These are phyloP conservation scores for Apis laboriosa DNA, from an alignment of 1,140 invertebrate genomes.

Conservation along the genomic window DNA sequence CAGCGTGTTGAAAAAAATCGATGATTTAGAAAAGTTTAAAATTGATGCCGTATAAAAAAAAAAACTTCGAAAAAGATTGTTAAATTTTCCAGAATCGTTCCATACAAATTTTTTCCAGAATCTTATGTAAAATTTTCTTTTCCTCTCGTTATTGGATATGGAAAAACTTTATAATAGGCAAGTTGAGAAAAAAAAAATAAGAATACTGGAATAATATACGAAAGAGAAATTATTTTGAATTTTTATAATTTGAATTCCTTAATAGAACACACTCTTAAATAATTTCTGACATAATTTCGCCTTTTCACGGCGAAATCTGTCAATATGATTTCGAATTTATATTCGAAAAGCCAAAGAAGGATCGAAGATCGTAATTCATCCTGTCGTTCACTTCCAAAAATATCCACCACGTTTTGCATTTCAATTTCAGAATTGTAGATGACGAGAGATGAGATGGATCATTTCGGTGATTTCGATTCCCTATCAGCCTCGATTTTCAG, in stretches of 20 bases:
- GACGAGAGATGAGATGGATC: neutral
- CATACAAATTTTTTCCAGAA: conserved; percentile 14
- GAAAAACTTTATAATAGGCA: conserved; percentile 42
- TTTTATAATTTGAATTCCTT: conserved; percentile 29
- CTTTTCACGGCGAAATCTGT: neutral
- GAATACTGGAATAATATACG: conserved; percentile 45
- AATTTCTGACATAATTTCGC: neutral
- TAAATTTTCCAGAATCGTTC: neutral
- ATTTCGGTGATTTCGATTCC: neutral
- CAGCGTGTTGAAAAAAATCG: neutral
- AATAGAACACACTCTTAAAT: neutral
- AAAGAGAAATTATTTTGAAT: conserved; percentile 38
- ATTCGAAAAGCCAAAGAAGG: neutral
- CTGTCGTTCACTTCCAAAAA: neutral
- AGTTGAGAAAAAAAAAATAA: neutral
- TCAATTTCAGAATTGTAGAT: neutral
- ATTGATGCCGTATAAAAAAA: neutral
- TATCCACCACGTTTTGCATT: neutral
- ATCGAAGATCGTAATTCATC: neutral
- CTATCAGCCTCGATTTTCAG: neutral
- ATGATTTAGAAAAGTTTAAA: neutral
- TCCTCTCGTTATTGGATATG: neutral
- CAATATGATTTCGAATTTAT: neutral
- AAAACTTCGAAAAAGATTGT: conserved; percentile 36
- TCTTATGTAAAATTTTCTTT: too few relatives aligned